Evolutionary conservation across 2,797 vertebrate genomes (phyloP), one percentile per base, ranked within the genome.

Genomic region (Smutsia temminckii): DNA sequence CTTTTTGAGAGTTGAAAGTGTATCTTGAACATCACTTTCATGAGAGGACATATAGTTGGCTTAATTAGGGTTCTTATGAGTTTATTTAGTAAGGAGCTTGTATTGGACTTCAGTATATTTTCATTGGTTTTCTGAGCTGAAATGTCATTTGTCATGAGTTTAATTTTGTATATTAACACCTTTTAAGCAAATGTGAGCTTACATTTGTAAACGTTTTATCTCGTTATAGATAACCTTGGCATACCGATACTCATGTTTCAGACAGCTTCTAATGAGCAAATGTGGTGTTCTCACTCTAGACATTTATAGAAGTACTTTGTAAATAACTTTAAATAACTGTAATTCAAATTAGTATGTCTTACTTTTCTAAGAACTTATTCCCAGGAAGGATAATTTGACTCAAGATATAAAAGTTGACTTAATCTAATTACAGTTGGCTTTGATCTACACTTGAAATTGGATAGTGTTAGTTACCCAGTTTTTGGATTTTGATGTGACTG

Each of bases 391-490:
- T 97, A 81, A 92, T 78, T 78, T 85, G 64, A 95, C 89, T 94
- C 92, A 93, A 71, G 69, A 42, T 93, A 66, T 97, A 97, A 93
- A 46, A 95, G 85, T 97, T 97, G 75, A 93, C 89, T 95, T 91
- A 97, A 63, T 89, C 17, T 97, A 25, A 95, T 98, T 97, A 94
- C 55, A 88, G 53, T 46, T 86, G 91, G 34, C 34, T 89, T 95
- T 88, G 77, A n/a, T 85, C 4, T 25, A 61, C 88, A 80, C 17
- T 81, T 77, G 72, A 84, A 72, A 75, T 83, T 83, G 86, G 78
- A 49, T 66, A 20, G 37, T 13, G 18, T 89, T 87, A 87, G 59
- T 85, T 94, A 46, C 46, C n/a, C 34, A 11, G 37, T 29, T 95
- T 95, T 80, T 42, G 9, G 23, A 66, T 69, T 66, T 14, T 63